phyloP scores from a whole-genome alignment of 2,888 invertebrate genomes.

The Trichacis sp. region DNA sequence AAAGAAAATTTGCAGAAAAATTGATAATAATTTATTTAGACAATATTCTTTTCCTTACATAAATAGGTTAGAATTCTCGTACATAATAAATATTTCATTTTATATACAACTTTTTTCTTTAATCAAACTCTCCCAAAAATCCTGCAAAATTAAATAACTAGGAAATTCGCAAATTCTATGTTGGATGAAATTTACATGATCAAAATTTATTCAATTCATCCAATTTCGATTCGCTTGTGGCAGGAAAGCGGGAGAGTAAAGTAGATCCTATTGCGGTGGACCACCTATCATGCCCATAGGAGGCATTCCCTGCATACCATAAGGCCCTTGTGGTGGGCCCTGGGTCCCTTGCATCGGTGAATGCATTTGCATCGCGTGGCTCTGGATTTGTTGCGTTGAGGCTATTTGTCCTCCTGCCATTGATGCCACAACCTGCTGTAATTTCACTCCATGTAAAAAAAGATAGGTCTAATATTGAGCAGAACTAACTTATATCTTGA shows the following conservation, averaged over 20 bases:
- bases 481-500: too few species aligned
- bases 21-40: too few species aligned
- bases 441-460: not conserved
- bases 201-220: constrained; percentile 43
- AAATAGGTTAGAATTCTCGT: too few species aligned
- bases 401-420: constrained; percentile 70
- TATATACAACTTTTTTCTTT: too few species aligned
- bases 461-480: too few species aligned
- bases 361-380: constrained; percentile 73
- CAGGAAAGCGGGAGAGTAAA: constrained; percentile 53
- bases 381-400: constrained; percentile 72
- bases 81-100: too few species aligned
- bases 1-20: too few species aligned
- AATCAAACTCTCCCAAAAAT: too few species aligned
- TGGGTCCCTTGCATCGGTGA: constrained; percentile 70
- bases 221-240: constrained; percentile 48
- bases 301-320: constrained; percentile 63
- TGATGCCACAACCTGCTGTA: constrained; percentile 67
- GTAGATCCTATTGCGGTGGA: constrained; percentile 63
- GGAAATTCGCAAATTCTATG: too few species aligned
- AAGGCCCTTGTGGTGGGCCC: constrained; percentile 63
- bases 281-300: constrained; percentile 66
- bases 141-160: too few species aligned
- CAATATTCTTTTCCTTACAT: too few species aligned
- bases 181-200: not conserved